These are phyloP conservation scores for Suricata suricatta DNA, from an alignment of 2,113 vertebrate genomes.

Conservation along the genomic window DNA sequence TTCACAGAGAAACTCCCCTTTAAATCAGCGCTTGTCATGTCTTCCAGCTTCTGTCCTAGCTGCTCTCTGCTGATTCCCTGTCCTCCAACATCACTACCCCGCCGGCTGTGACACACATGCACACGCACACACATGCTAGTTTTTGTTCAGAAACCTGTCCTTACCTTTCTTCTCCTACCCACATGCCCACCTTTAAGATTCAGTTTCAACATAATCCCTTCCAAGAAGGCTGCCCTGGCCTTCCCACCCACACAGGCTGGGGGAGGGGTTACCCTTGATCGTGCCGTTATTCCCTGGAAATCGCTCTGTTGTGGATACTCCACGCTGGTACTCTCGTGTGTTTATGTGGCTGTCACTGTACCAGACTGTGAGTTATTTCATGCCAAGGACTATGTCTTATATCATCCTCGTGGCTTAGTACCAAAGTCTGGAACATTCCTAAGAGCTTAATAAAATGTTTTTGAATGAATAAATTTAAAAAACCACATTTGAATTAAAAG, in stretches of 20 bases:
- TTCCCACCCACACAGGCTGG: background rate
- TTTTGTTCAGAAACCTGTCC: background rate
- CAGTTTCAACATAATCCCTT: background rate
- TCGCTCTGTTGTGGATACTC: background rate
- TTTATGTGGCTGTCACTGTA: background rate
- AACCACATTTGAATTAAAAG: conserved; percentile 4
- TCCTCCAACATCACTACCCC: background rate
- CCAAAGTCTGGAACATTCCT: background rate
- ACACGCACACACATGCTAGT: too few relatives aligned
- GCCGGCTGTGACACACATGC: background rate
- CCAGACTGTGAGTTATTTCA: background rate
- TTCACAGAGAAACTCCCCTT: background rate
- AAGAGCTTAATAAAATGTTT: conserved; percentile 20
- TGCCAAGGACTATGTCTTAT: background rate
- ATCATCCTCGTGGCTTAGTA: background rate
- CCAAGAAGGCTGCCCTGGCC: background rate
- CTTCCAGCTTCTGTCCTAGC: background rate
- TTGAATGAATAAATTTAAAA: background rate
- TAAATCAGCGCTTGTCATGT: background rate
- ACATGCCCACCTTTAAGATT: background rate
- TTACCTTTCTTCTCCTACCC: background rate
- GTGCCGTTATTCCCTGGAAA: background rate
- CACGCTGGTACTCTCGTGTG: background rate
- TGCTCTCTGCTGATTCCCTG: background rate
- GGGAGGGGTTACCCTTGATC: background rate